phyloP scores from a whole-genome alignment of 2,113 vertebrate species.

The Boleophthalmus pectinirostris region DNA sequence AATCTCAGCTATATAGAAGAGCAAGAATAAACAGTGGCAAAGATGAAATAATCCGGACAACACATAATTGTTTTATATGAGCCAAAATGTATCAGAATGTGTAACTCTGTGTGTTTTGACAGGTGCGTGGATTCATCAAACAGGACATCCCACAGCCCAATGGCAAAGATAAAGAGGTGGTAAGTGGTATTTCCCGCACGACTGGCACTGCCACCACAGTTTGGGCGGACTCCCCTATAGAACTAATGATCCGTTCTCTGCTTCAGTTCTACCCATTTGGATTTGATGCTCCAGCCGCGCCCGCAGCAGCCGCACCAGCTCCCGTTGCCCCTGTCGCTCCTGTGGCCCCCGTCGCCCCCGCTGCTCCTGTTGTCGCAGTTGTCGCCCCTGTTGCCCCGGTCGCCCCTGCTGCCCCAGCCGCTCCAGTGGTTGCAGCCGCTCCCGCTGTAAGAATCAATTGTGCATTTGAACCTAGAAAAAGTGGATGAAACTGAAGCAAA shows the following conservation, averaged over 20 bases:
- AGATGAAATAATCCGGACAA: too few relatives aligned
- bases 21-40: too few relatives aligned
- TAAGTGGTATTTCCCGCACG: conserved; percentile 31
- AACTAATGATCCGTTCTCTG: not conserved
- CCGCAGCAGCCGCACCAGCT: not conserved
- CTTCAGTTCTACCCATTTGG: conserved; percentile 52
- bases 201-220: not conserved
- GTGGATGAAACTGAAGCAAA: not conserved
- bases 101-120: conserved; percentile 8
- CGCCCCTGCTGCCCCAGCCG: not conserved
- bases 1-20: too few relatives aligned
- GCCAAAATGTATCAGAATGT: conserved; percentile 3
- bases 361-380: not conserved
- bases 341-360: conserved; percentile 4
- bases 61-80: not conserved
- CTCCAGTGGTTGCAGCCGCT: not conserved
- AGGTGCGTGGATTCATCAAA: conserved; percentile 63
- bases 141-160: conserved; percentile 48
- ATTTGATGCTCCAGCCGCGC: conserved; percentile 18
- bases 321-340: not conserved
- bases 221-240: not conserved
- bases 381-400: not conserved
- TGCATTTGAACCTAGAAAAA: not conserved
- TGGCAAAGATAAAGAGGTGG: conserved; percentile 51
- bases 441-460: conserved; percentile 33